Conservation (phyloP, 2,113 vertebrate genomes). For the Hippocampus barbouri region DNA sequence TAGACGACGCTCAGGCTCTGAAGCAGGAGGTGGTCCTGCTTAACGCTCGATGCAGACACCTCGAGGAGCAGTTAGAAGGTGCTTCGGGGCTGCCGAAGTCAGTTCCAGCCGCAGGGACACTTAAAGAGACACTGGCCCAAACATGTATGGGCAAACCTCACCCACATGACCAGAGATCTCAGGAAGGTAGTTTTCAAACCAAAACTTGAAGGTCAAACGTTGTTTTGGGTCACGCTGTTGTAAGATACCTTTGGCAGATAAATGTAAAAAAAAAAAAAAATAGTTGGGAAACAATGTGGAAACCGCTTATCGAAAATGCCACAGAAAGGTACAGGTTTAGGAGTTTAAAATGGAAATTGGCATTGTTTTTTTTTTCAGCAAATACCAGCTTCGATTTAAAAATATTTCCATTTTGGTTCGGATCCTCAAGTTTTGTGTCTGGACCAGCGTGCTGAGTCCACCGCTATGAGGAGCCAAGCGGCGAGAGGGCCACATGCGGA, state of each 20-base stretch:
- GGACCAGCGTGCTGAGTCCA: conserved; percentile 34
- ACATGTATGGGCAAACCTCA: conserved; percentile 36
- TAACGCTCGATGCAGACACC: conserved; percentile 50
- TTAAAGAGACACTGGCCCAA: conserved; percentile 14
- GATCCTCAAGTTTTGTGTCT: conserved; percentile 41
- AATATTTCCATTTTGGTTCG: conserved; percentile 12
- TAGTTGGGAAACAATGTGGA: neutral
- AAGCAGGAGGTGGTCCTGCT: conserved; percentile 67
- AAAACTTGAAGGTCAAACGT: neutral
- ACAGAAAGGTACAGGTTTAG: neutral
- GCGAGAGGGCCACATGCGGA: conserved; percentile 51
- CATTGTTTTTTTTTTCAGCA: no score
- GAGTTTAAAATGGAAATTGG: neutral
- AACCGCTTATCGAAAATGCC: no score
- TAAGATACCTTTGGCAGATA: neutral
- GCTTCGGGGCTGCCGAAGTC: neutral
- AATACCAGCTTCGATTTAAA: neutral
- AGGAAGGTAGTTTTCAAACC: conserved; percentile 5
- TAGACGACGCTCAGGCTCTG: conserved; percentile 59
- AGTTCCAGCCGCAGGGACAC: neutral
- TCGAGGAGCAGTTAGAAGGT: conserved; percentile 60
- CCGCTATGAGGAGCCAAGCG: conserved; percentile 49
- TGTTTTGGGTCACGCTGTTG: neutral
- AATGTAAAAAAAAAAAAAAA: neutral
- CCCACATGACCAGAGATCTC: neutral